Evolutionary conservation across 1,140 invertebrate species (phyloP).

Genomic region (Drosophila bocqueti): DNA sequence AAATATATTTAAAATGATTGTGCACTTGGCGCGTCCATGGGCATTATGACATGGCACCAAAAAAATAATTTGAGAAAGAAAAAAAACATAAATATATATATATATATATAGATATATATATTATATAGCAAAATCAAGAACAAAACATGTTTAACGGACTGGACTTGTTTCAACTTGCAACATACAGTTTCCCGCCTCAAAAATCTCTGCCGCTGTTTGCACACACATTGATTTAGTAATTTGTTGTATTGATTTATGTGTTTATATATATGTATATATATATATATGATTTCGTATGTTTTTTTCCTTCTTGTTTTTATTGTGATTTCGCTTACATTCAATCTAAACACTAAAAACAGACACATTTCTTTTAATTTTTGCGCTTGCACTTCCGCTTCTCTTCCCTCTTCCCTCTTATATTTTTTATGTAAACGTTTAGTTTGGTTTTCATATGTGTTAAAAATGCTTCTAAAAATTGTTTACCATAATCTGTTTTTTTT

Average conservation of each 20-base stretch:
- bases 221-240: constrained; percentile 43
- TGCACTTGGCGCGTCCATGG: background rate
- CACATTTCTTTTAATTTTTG: constrained; percentile 66
- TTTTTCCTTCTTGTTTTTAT: constrained; percentile 45
- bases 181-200: constrained; percentile 4
- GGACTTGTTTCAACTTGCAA: constrained; percentile 5
- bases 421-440: constrained; percentile 61
- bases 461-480: constrained; percentile 83
- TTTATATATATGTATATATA: constrained; percentile 25
- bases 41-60: constrained; percentile 10
- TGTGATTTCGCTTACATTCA: constrained; percentile 60
- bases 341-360: constrained; percentile 80
- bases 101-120: background rate
- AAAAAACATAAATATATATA: constrained; percentile 1
- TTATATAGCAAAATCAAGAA: constrained; percentile 6
- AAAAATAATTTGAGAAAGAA: background rate
- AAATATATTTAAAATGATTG: constrained; percentile 3
- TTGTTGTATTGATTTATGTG: constrained; percentile 38
- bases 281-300: constrained; percentile 31
- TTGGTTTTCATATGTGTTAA: constrained; percentile 66
- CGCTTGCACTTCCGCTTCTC: constrained; percentile 17
- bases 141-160: constrained; percentile 14
- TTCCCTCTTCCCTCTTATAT: background rate
- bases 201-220: constrained; percentile 36
- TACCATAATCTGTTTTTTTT: constrained; percentile 56